Evolutionary conservation across 2,113 vertebrate species (phyloP).

Genomic region (Mesoclemmys tuberculata): DNA sequence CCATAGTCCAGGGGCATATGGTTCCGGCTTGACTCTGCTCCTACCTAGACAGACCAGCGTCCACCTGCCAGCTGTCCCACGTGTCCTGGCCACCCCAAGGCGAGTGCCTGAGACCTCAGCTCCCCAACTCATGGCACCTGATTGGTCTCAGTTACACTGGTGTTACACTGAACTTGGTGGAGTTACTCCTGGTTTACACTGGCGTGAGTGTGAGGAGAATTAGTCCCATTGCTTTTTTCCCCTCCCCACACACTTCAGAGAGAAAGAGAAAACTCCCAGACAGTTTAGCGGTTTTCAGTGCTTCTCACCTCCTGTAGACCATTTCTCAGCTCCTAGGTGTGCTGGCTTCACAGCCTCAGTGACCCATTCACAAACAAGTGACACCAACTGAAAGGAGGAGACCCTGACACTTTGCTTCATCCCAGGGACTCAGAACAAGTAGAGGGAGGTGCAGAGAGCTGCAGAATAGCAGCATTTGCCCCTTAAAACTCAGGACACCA

Average conservation of each 20-base stretch:
- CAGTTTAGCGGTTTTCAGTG: neutral
- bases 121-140: neutral
- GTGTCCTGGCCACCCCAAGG: neutral
- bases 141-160: neutral
- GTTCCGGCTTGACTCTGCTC: neutral
- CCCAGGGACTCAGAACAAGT: neutral
- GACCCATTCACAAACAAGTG: neutral
- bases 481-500: conserved; percentile 16
- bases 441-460: conserved; percentile 25
- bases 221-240: neutral
- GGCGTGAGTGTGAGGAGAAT: neutral
- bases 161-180: neutral
- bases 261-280: fast-evolving
- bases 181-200: neutral
- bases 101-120: neutral
- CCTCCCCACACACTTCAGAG: neutral
- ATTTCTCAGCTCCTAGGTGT: neutral
- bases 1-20: neutral
- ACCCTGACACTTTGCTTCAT: neutral
- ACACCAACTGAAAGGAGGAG: neutral
- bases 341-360: neutral
- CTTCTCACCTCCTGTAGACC: neutral
- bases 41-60: neutral
- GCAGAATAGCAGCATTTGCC: conserved; percentile 20
- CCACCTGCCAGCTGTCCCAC: neutral